Conservation (phyloP, 2,888 invertebrate genomes). For the Himalopsyche kuldschensis region DNA sequence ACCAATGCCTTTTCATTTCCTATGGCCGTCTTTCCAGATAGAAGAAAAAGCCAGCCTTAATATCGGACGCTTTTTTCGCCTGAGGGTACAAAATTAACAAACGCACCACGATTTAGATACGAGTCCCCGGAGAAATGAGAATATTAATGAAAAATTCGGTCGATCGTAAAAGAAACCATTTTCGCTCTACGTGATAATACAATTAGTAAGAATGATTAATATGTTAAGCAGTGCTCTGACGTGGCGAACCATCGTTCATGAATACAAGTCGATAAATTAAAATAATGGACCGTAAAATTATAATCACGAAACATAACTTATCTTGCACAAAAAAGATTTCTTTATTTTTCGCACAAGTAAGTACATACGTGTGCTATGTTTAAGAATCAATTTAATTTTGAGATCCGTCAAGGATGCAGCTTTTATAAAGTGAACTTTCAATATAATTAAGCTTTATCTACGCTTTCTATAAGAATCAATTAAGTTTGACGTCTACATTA, state of each 20-base stretch:
- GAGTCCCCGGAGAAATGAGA: neutral
- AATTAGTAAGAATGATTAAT: neutral
- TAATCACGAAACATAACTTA: neutral
- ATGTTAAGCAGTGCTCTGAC: neutral
- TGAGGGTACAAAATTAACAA: neutral
- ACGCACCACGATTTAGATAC: neutral
- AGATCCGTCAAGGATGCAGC: too few species aligned
- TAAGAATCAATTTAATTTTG: too few species aligned
- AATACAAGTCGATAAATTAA: neutral
- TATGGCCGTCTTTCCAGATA: slow-evolving; percentile 7
- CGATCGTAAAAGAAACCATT: neutral
- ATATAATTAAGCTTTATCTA: too few species aligned
- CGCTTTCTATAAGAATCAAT: too few species aligned
- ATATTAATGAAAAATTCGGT: neutral
- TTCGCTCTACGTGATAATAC: neutral
- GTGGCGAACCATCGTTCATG: neutral
- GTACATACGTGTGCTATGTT: too few species aligned
- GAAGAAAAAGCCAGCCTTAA: neutral
- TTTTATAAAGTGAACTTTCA: too few species aligned
- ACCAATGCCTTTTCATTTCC: slow-evolving; percentile 14
- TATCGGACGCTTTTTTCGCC: neutral
- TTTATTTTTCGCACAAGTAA: neutral
- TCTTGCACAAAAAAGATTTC: neutral
- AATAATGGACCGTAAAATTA: neutral
- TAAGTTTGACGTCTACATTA: too few species aligned